Evolutionary conservation across 1,140 invertebrate genomes (phyloP), one percentile per base, ranked within the genome.

Genomic region (Apis laboriosa): DNA sequence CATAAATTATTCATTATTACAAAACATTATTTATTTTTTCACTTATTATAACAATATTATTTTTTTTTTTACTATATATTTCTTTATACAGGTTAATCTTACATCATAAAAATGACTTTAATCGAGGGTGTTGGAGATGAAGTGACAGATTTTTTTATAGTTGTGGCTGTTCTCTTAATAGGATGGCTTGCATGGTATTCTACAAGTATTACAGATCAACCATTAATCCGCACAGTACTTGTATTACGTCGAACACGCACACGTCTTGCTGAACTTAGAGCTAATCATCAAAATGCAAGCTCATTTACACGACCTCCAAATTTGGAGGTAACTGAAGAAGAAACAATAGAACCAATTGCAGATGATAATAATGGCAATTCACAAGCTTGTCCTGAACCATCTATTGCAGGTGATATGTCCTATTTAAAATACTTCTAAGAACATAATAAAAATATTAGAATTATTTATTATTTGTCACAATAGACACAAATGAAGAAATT

Each of bases 111-210:
- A 82, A 97, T 97, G 96, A 93, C 96, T 79, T 90, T 97, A 81
- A 96, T 98, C 73, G 96, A 97, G 90, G 97, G 97, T 56, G 94
- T 97, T 51, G 97, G 97, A n/a, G 97, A 97, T 94, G 97, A 97
- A 95, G 97, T 98, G 49, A 95, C 96, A 34, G 94, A 97, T 84
- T 97, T 97, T 91, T 95, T 97, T 87, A 95, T 95, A 43, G 90
- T 96, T 53, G 91, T 97, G 78, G 88, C 96, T 34, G 92, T 96
- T 17, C 88, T 96, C 2, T 82, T 96, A 9, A 92, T 97, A n/a
- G 95, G 94, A 24, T 94, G 95, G 83, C 86, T 97, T n/a, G 97
- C 96, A 19, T 97, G 97, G 97, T 95, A 95, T 92, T 97, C 97
- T 0, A 97, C 95, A 58, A 95, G 92, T 81, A 95, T 95, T 81